phyloP scores from a whole-genome alignment of 2,888 invertebrate species.

The Drosophila paracracens region DNA sequence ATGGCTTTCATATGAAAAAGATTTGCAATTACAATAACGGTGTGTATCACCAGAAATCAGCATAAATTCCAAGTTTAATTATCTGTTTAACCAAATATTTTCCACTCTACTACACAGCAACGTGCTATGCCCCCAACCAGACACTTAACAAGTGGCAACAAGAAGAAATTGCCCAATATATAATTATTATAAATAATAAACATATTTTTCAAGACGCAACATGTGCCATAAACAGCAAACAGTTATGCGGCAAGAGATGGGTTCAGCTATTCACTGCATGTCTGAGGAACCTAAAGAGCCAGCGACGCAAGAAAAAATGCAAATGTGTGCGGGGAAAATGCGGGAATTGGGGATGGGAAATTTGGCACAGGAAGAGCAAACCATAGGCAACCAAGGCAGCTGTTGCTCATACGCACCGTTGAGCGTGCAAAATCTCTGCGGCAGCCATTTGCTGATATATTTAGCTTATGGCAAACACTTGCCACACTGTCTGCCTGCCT shows the following conservation, averaged over 20 bases:
- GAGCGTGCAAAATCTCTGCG: constrained; percentile 6
- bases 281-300: constrained; percentile 24
- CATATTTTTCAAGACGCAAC: constrained; percentile 10
- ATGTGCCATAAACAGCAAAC: neutral
- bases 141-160: neutral
- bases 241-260: constrained; percentile 5
- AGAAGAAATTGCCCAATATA: neutral
- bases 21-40: neutral
- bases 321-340: constrained; percentile 5
- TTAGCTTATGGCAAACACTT: constrained; percentile 38
- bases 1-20: neutral
- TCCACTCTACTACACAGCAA: constrained; percentile 14
- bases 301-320: neutral
- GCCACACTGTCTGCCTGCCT: neutral
- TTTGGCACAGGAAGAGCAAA: constrained; percentile 7
- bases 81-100: constrained; percentile 11
- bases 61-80: constrained; percentile 6
- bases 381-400: constrained; percentile 39
- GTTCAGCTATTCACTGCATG: constrained; percentile 7
- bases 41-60: neutral
- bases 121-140: neutral
- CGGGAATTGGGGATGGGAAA: neutral
- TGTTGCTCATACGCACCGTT: constrained; percentile 43
- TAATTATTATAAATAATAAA: constrained; percentile 26
- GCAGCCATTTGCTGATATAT: constrained; percentile 30